Evolutionary conservation across 2,113 vertebrate genomes (phyloP).

Genomic region (Tragulus kanchil): DNA sequence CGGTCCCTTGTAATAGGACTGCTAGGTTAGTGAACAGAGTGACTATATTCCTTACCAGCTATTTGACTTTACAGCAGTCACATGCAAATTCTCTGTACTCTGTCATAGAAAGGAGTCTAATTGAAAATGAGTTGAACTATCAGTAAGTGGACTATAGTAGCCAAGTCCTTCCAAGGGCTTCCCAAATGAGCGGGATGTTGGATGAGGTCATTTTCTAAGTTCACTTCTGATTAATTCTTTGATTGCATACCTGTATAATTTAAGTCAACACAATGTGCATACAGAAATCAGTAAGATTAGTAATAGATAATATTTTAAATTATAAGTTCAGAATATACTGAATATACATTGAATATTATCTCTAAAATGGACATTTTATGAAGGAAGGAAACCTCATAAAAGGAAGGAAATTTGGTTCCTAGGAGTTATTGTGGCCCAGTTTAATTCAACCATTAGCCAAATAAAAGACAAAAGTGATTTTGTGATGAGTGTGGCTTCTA

Average conservation of each 20-base stretch:
- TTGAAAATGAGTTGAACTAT: slow-evolving; percentile 36
- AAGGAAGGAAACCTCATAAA: neutral
- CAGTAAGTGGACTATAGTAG: neutral
- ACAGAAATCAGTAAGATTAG: neutral
- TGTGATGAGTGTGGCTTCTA: neutral
- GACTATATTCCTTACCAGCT: neutral
- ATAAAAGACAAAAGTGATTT: slow-evolving; percentile 45
- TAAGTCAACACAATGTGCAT: neutral
- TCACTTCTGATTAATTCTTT: neutral
- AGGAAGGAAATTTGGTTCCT: neutral
- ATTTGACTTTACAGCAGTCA: neutral
- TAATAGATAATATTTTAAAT: neutral
- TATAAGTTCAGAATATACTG: neutral
- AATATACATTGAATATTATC: neutral
- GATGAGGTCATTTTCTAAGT: neutral
- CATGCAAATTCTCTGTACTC: neutral
- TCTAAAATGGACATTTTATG: slow-evolving; percentile 49
- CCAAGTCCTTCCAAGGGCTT: neutral
- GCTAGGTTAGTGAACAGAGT: neutral
- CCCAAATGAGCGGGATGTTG: neutral
- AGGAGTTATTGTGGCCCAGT: neutral
- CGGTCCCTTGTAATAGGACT: neutral
- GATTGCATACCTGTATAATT: neutral
- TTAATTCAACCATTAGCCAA: slow-evolving; percentile 56
- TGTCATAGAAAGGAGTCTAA: neutral